Base-by-base conservation (phyloP, 1,140 invertebrate species). In the Drosophila funebris region DNA sequence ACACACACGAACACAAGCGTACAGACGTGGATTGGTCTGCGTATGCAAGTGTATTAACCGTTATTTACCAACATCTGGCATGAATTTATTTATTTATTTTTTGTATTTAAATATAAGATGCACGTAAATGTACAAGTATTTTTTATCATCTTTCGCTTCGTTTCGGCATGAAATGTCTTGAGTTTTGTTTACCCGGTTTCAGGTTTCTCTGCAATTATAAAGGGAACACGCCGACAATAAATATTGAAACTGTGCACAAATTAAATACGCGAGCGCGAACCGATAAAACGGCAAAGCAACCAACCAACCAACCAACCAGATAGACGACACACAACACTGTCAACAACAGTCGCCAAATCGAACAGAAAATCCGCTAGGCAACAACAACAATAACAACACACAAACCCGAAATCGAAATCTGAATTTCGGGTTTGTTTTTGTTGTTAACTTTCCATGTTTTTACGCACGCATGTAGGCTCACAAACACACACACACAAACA, bases 171-270 rank as follows among this genome's bases (percentile, higher is more conserved):
- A 72, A 68, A 76, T 64, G 50, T 53, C 60, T 37, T 37, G 57
- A 68, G 29, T 63, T 41, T 78, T 81, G 62, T 78, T 78, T 76
- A 33, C 41, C 68, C 46, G 57, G 44, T 50, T 63, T 69, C 29
- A 50, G 33, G 33, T 29, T 29, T 24, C 24, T 88, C 70, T 64
- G 75, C 69, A 88, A 76, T 88, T 88, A 76, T 68, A 83, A 76
- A 66, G 67, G 39, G 46, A 73, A 53, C 60, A 52, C 52, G 60
- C 37, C 76, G 74, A 76, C 69, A 76, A 79, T 73, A 88, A 88
- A 88, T 83, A 87, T 88, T 87, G 64, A 83, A 88, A 87, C 74
- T 75, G 78, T 73, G 78, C 71, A 71, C 64, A 88, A 82, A 79
- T 79, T 79, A 88, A 78, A 88, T 58, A 73, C 52, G 53, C 43